A percentile compares a stretch with the other conserved stretches of the same genome.
Evolutionary conservation across 2,113 vertebrate genomes (phyloP).

Genomic region (Rana temporaria): DNA sequence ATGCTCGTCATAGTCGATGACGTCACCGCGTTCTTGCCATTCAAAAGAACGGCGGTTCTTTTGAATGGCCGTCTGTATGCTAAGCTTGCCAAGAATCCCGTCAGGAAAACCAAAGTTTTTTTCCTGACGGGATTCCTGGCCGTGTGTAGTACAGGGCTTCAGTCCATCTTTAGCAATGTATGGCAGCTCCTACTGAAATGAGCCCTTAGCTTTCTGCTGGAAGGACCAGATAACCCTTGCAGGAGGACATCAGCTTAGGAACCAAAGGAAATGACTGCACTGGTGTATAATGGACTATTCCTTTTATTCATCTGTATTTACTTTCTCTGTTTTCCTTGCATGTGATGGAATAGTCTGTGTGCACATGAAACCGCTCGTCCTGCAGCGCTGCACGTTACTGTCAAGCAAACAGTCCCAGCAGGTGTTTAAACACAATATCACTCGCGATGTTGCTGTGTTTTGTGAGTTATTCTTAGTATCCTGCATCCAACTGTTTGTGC

Average conservation of each 20-base stretch:
- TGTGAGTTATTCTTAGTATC: slow-evolving; percentile 24
- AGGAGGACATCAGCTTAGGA: neutral
- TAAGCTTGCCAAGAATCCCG: too few species aligned
- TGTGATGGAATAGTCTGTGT: neutral
- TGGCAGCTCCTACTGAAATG: too few species aligned
- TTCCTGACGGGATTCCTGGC: too few species aligned
- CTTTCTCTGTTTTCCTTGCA: neutral
- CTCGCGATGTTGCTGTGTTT: slow-evolving; percentile 3
- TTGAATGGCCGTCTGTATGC: too few species aligned
- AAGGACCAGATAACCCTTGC: neutral
- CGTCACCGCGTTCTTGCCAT: too few species aligned
- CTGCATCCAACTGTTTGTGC: slow-evolving; percentile 19
- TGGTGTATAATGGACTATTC: neutral
- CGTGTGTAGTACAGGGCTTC: too few species aligned
- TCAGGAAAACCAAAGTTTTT: too few species aligned
- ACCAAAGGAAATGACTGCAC: neutral
- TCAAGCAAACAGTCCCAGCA: slow-evolving; percentile 27
- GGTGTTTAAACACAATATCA: slow-evolving; percentile 29
- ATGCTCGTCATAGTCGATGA: too few species aligned
- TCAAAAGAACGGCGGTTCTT: too few species aligned
- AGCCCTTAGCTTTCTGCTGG: neutral
- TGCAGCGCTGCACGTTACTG: neutral
- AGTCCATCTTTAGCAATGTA: too few species aligned
- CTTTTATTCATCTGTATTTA: slow-evolving; percentile 33
- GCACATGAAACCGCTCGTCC: slow-evolving; percentile 17